These are phyloP conservation scores for Megalops atlanticus DNA, from an alignment of 2,113 vertebrate genomes.

Conservation along the genomic window DNA sequence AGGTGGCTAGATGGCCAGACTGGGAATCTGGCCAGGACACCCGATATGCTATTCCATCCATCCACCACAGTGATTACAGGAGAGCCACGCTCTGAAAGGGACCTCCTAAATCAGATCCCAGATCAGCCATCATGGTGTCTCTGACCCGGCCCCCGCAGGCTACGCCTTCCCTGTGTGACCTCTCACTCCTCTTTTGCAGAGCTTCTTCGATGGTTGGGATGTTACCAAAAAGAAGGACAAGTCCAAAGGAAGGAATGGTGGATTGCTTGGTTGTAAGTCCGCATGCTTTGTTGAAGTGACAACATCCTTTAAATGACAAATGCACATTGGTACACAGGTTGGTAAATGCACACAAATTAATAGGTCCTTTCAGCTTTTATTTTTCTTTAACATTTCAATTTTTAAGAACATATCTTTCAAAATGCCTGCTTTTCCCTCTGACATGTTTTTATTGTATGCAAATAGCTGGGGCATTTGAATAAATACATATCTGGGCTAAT, in stretches of 20 bases:
- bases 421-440: neutral
- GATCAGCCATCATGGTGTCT: neutral
- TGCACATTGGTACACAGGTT: too few relatives aligned
- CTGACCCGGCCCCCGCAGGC: neutral
- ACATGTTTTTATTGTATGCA: neutral
- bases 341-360: too few relatives aligned
- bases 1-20: neutral
- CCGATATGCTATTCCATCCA: neutral
- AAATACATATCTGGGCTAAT: neutral
- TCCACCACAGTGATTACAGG: neutral
- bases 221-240: conserved; percentile 93
- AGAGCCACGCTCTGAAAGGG: neutral
- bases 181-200: conserved; percentile 66
- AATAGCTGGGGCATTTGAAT: neutral
- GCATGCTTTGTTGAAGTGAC: neutral
- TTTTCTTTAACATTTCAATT: too few relatives aligned
- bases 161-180: neutral
- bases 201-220: conserved; percentile 95
- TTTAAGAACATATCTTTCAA: neutral
- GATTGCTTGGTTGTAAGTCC: conserved; percentile 67
- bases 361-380: too few relatives aligned
- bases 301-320: neutral
- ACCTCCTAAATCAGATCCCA: neutral
- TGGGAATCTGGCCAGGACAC: neutral
- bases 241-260: conserved; percentile 79